Percentiles rank a stretch among this genome's conserved stretches.
These are phyloP conservation scores for Taenioides sp. DNA, from an alignment of 2,797 vertebrate species.

Conservation along the genomic window DNA sequence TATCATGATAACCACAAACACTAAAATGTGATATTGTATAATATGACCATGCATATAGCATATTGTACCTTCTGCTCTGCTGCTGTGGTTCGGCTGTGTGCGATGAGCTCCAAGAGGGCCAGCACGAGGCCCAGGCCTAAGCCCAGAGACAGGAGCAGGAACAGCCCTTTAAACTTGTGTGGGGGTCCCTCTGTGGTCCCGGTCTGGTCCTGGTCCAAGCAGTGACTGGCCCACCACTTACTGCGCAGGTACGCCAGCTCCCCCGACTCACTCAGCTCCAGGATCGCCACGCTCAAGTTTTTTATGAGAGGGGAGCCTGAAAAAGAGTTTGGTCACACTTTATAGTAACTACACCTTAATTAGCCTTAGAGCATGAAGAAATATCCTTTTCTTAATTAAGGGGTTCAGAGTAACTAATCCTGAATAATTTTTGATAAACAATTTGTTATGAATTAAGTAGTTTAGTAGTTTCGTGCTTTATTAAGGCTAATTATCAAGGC, in stretches of 20 bases:
- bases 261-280: conserved; percentile 83
- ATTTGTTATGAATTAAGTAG: no score
- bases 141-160: conserved; percentile 83
- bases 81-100: conserved; percentile 78
- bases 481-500: no score
- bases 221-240: conserved; percentile 91
- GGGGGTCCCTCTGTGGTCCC: conserved; percentile 71
- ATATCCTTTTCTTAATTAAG: neutral
- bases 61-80: conserved; percentile 75
- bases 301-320: conserved; percentile 82
- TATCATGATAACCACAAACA: no score
- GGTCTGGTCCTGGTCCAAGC: conserved; percentile 58
- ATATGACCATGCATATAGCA: neutral
- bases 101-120: conserved; percentile 82
- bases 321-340: neutral
- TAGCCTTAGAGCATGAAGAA: no score
- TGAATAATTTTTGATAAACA: no score
- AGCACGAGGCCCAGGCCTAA: conserved; percentile 77
- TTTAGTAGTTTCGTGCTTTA: no score
- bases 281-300: conserved; percentile 82
- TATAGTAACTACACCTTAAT: no score
- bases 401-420: no score
- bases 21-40: neutral
- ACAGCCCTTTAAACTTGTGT: conserved; percentile 83
- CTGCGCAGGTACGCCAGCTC: conserved; percentile 81